These are phyloP conservation scores for Hipparchia sbordonii DNA, from an alignment of 2,888 invertebrate species.

Conservation along the genomic window DNA sequence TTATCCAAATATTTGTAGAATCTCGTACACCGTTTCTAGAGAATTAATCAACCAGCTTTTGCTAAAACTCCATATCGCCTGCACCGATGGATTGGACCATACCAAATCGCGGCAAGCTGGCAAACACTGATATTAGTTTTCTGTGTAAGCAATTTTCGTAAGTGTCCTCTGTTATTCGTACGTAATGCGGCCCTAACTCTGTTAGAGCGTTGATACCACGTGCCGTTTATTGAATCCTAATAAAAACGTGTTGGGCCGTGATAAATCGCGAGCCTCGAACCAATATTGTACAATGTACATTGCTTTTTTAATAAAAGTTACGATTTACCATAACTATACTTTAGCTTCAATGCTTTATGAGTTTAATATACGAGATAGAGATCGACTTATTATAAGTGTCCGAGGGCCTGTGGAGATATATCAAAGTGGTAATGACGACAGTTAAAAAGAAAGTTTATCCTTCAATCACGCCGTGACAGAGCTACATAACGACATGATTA, in stretches of 20 bases:
- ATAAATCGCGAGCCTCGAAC: constrained; percentile 44
- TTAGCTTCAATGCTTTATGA: not conserved
- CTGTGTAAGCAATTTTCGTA: constrained; percentile 81
- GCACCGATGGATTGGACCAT: constrained; percentile 39
- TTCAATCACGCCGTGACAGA: too few relatives aligned
- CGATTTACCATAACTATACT: constrained; percentile 12
- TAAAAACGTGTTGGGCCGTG: constrained; percentile 49
- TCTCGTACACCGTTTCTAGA: too few relatives aligned
- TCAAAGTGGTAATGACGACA: too few relatives aligned
- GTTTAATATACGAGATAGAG: not conserved
- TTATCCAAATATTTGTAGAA: too few relatives aligned
- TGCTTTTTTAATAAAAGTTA: constrained; percentile 29
- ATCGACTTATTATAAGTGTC: not conserved
- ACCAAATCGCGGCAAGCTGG: constrained; percentile 65
- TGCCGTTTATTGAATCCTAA: constrained; percentile 70
- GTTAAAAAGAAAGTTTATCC: too few relatives aligned
- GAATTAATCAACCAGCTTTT: too few relatives aligned
- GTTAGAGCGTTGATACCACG: constrained; percentile 58
- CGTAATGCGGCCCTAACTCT: constrained; percentile 63
- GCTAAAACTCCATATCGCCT: constrained; percentile 16
- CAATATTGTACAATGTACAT: constrained; percentile 29
- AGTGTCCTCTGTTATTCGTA: constrained; percentile 76
- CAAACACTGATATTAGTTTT: constrained; percentile 82
- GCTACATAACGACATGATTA: too few relatives aligned
- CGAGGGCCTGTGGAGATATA: too few relatives aligned